Evolutionary conservation across 2,113 vertebrate species (phyloP), one percentile per base, ranked within the genome.

Genomic region (Dicaeum eximium): DNA sequence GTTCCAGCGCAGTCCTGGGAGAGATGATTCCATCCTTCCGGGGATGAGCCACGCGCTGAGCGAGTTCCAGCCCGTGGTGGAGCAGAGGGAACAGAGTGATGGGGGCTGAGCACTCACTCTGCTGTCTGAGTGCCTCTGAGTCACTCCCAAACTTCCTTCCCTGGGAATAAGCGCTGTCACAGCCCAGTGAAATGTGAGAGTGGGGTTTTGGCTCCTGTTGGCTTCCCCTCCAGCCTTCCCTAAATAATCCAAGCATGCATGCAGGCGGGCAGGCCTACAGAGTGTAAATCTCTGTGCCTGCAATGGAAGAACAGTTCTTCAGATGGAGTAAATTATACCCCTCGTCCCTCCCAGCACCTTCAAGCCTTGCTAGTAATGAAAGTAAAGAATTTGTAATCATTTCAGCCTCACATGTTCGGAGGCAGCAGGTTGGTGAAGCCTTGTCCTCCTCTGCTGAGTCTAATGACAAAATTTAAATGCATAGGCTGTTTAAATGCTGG

Each of bases 381-480:
- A 64, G 56, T 1, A 40, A 54, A 90, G 73, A 44, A 17, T 58
- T 64, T 47, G 69, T 40, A 50, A 66, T 80, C 67, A 13, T 64
- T 73, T 66, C 75, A 88, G 40, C 47, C 62, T 72, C 4, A 20
- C 7, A 3, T 17, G 6, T 33, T 74, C 88, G 50, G 53, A 53
- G 78, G 65, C 45, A 86, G 79, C 58, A 54, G 71, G 30, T 42
- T 57, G 80, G 2, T 35, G 70, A 44, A 94, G 86, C n/a, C 40
- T 58, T 60, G 87, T 33, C 44, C 72, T 77, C 50, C 67, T 86
- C 72, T 75, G 53, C 48, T 30, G 12, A 44, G 56, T 38, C 42
- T 71, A 91, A 86, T 66, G 77, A 84, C 80, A 89, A 44, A 78
- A 89, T 92, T 80, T 62, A 89, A 92, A 95, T 91, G 80, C 80